Percentiles rank a stretch among this genome's conserved stretches.
These are phyloP conservation scores for Tenualosa thibaudeaui DNA, from an alignment of 2,797 vertebrate species.

Conservation along the genomic window DNA sequence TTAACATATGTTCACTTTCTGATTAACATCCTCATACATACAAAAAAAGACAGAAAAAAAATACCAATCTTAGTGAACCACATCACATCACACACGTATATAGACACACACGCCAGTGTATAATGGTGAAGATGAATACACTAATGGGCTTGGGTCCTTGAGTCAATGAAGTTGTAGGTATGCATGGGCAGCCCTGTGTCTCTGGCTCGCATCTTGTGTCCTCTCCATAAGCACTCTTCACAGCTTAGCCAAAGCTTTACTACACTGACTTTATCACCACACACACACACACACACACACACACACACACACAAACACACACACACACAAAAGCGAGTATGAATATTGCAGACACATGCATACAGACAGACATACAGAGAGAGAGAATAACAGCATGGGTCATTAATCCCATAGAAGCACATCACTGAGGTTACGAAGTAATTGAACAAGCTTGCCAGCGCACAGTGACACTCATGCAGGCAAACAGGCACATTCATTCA, in stretches of 20 bases:
- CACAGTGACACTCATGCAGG: neutral
- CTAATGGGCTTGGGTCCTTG: slow-evolving; percentile 32
- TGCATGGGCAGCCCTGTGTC: slow-evolving; percentile 33
- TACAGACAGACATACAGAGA: neutral
- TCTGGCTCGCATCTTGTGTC: neutral
- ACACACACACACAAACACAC: neutral
- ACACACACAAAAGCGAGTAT: neutral
- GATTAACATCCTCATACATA: no score
- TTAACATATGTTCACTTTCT: neutral
- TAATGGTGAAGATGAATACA: slow-evolving; percentile 42
- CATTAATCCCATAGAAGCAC: neutral
- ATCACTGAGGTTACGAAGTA: neutral
- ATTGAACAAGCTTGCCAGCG: neutral
- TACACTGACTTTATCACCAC: neutral
- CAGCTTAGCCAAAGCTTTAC: neutral
- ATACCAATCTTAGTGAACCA: no score
- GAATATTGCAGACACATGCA: neutral
- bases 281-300: neutral
- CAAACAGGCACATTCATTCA: neutral
- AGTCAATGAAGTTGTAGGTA: slow-evolving; percentile 39
- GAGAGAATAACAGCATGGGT: neutral
- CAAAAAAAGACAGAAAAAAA: no score
- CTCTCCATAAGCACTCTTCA: slow-evolving; percentile 6
- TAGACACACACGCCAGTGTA: neutral
- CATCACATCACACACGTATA: neutral